Evolutionary conservation across 2,113 vertebrate genomes (phyloP).

Genomic region (Anarhynchus alexandrinus): DNA sequence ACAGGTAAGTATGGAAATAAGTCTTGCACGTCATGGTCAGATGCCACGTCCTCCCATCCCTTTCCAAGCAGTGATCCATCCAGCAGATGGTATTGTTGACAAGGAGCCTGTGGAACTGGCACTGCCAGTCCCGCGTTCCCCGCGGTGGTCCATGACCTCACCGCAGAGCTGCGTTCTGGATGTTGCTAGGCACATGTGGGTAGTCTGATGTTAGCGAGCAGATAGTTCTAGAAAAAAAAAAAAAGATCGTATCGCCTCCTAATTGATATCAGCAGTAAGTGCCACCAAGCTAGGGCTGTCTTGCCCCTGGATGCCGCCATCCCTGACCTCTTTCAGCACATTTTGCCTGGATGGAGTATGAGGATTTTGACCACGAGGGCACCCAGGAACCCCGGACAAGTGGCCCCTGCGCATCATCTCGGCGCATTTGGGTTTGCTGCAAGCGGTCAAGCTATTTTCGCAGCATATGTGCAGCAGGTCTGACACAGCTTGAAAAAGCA

Average conservation of each 20-base stretch:
- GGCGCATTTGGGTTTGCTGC: not conserved
- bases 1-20: constrained; percentile 35
- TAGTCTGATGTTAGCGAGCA: not conserved
- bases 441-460: constrained; percentile 27
- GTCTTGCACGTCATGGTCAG: not conserved
- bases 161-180: not conserved
- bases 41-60: constrained; percentile 7
- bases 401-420: not conserved
- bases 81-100: constrained; percentile 62
- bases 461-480: constrained; percentile 46
- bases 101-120: constrained; percentile 42
- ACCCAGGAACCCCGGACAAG: not conserved
- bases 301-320: not conserved
- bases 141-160: constrained; percentile 2
- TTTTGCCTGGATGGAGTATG: fast-evolving
- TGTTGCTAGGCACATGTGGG: constrained; percentile 46
- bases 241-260: not conserved
- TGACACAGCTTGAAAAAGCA: constrained; percentile 42
- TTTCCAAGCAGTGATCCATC: constrained; percentile 53
- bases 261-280: not conserved
- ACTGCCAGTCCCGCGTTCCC: constrained; percentile 14
- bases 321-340: not conserved
- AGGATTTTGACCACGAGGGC: not conserved
- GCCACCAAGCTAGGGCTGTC: not conserved
- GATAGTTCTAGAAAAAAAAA: not conserved